phyloP scores from a whole-genome alignment of 1,140 invertebrate species.

The Ooceraea biroi region DNA sequence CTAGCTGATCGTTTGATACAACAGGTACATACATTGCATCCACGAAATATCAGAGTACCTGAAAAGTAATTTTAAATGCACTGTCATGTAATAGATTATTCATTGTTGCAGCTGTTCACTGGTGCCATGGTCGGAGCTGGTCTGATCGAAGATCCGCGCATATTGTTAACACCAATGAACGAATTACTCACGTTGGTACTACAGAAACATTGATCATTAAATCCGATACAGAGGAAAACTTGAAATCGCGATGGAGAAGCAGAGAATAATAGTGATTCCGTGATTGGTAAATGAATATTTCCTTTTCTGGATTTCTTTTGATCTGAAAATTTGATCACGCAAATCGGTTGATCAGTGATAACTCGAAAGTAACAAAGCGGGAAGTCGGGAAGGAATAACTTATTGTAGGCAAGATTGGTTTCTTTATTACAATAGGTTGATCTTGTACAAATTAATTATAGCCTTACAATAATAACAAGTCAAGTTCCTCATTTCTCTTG shows the following conservation, averaged over 20 bases:
- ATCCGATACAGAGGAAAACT: not conserved
- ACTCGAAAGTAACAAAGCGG: slow-evolving; percentile 10
- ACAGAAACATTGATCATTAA: slow-evolving; percentile 90
- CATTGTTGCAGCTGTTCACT: slow-evolving; percentile 91
- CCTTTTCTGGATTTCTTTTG: no score
- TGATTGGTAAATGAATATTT: slow-evolving; percentile 19
- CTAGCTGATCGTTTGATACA: slow-evolving; percentile 94
- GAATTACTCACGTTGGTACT: slow-evolving; percentile 94
- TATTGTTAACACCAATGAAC: slow-evolving; percentile 94
- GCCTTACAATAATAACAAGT: slow-evolving; percentile 84
- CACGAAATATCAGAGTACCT: not conserved
- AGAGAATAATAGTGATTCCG: slow-evolving; percentile 13
- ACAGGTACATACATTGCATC: slow-evolving; percentile 89
- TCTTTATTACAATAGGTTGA: slow-evolving; percentile 85
- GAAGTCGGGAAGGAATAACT: slow-evolving; percentile 22
- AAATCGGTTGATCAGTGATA: no score
- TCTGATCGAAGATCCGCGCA: slow-evolving; percentile 96
- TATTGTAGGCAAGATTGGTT: slow-evolving; percentile 84
- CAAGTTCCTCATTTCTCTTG: slow-evolving; percentile 80
- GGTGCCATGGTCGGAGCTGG: slow-evolving; percentile 98
- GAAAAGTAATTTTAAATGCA: not conserved
- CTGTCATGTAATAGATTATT: slow-evolving; percentile 6
- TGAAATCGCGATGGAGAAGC: not conserved
- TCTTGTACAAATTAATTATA: slow-evolving; percentile 85
- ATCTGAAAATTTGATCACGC: no score